Conservation (phyloP, 2,888 invertebrate species). For the Phasia obesa region DNA sequence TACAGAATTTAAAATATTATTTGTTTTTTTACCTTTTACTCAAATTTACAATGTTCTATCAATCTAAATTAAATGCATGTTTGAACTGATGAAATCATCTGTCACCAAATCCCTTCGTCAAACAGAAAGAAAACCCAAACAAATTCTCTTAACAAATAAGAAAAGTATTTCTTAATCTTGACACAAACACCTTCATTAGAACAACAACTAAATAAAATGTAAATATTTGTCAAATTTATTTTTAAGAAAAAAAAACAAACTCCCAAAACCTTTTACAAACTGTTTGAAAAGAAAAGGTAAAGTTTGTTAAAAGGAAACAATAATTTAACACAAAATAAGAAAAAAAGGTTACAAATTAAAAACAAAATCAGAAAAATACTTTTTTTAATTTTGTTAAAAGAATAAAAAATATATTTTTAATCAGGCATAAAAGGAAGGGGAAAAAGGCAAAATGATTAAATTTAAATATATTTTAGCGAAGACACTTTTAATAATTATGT, state of each 20-base stretch:
- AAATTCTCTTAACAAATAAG: neutral
- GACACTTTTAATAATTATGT: too few relatives aligned
- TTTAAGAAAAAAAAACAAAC: constrained; percentile 1
- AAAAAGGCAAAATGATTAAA: too few relatives aligned
- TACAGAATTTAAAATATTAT: too few relatives aligned
- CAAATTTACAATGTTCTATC: too few relatives aligned
- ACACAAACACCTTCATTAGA: constrained; percentile 11
- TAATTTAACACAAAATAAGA: neutral
- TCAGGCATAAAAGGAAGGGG: neutral
- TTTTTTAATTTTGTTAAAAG: neutral
- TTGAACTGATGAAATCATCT: neutral
- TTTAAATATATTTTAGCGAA: too few relatives aligned
- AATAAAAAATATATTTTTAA: constrained; percentile 5
- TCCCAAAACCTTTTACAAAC: neutral
- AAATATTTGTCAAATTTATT: constrained; percentile 26
- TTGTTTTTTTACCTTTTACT: too few relatives aligned
- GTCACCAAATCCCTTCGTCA: neutral
- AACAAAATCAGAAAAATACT: neutral
- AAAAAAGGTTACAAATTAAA: constrained; percentile 23
- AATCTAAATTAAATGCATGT: neutral
- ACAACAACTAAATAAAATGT: neutral
- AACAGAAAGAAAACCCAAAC: neutral
- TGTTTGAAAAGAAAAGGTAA: neutral
- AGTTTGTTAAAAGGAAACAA: constrained; percentile 2
- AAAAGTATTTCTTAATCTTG: neutral